Evolutionary conservation across 1,140 invertebrate species (phyloP).

Genomic region (Leptinotarsa texana): DNA sequence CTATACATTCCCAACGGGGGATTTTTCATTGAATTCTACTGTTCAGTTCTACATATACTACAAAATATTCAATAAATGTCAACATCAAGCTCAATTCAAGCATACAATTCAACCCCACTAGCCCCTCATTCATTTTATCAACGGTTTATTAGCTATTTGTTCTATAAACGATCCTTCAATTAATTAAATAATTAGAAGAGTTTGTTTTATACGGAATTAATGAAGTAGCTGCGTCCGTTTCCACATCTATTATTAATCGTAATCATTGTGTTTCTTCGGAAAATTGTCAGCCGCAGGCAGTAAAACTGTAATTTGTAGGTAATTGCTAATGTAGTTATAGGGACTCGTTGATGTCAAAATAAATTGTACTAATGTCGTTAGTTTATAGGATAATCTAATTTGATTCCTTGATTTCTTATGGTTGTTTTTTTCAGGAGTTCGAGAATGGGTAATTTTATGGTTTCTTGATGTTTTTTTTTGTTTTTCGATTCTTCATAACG

Average conservation of each 20-base stretch:
- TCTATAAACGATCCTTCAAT: constrained; percentile 37
- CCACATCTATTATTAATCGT: constrained; percentile 31
- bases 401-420: neutral
- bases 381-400: neutral
- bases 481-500: too few species aligned
- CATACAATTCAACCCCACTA: too few species aligned
- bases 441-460: too few species aligned
- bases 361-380: neutral
- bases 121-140: neutral
- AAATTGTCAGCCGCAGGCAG: neutral
- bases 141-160: constrained; percentile 34
- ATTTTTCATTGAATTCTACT: too few species aligned
- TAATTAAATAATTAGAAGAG: constrained; percentile 36
- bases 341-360: neutral
- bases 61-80: too few species aligned
- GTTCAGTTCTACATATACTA: too few species aligned
- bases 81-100: too few species aligned
- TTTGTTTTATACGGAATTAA: constrained; percentile 32
- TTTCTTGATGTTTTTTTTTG: too few species aligned
- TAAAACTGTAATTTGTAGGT: constrained; percentile 13
- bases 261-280: constrained; percentile 29
- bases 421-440: too few species aligned
- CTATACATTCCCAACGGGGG: too few species aligned
- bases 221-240: constrained; percentile 28
- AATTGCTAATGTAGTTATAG: constrained; percentile 14